Evolutionary conservation across 92 coral and sea anemone genomes (phyloP), one percentile per base, ranked within the genome.

Genomic region (Porites cylindrica): DNA sequence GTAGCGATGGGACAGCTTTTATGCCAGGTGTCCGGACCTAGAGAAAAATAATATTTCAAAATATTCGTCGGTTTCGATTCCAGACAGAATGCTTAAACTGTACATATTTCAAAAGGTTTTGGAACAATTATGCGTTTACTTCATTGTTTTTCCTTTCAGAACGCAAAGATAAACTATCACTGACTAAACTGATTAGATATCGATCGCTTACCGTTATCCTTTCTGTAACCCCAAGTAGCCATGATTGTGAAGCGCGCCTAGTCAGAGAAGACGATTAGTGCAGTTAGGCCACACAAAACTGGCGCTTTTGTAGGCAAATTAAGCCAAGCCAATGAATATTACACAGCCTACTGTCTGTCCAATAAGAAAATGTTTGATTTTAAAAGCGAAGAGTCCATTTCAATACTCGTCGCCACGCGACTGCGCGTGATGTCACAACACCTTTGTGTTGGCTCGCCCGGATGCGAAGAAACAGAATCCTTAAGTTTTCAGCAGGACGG

Each of bases 21-120:
- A 43, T 66, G 60, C 99, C 99, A 96, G 54, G 81, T 80, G n/a
- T 81, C 50, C 3, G 99, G 99, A 54, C 99, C 99, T 83, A 72
- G 16, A 21, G 66, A 67, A 67, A 23, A 10, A 11, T 2, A 8
- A 67, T 23, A 23, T 17, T 21, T 51, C 16, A 59, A 77, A 26
- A 21, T 8, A 65, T 18, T 18, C 6, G 13, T 21, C 10, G 32
- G 38, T 51, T 14, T 65, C 66, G 43, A 13, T 80, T 80, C 65
- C 43, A 82, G 51, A 2, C 14, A 12, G 4, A 17, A 66, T 69
- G 61, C 74, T 3, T 7, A 38, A 26, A 21, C 10, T 24, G 23
- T 24, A 21, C 17, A 7, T 10, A 70, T 2, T 38, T 24, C 51
- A 6, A 13, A 13, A 21, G 43, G 13, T 80, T 67, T 52, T 21